phyloP scores from a whole-genome alignment of 1,140 invertebrate genomes.

The Achatina immaculata region DNA sequence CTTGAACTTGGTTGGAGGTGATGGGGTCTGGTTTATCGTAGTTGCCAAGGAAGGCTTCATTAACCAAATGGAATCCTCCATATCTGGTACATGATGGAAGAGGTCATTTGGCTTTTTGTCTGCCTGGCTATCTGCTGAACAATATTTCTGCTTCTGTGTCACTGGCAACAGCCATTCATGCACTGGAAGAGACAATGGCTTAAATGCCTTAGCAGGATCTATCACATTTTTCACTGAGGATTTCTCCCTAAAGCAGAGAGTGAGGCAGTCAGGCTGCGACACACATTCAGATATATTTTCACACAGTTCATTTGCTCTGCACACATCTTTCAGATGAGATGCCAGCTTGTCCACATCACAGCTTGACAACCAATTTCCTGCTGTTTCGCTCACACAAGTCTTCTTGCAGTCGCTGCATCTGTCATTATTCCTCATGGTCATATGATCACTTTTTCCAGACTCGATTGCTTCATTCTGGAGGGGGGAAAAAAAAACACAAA shows the following conservation, averaged over 20 bases:
- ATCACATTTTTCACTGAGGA: background rate
- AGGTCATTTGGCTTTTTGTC: background rate
- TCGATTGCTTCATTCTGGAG: background rate
- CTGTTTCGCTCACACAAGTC: background rate
- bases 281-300: background rate
- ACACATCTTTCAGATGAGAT: background rate
- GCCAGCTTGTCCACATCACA: background rate
- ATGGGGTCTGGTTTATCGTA: background rate
- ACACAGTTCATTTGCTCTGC: background rate
- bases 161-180: constrained; percentile 9
- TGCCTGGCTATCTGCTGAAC: background rate
- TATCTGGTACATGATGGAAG: background rate
- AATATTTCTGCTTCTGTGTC: background rate
- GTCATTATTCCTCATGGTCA: background rate
- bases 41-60: background rate
- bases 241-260: background rate
- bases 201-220: background rate
- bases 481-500: too few relatives aligned
- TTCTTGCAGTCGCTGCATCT: background rate
- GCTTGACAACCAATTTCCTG: too few relatives aligned
- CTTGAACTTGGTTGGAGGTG: background rate
- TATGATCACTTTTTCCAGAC: background rate
- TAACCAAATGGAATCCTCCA: background rate
- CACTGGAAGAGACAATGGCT: background rate
- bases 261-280: background rate